These are phyloP conservation scores for Threskiornis aethiopicus DNA, from an alignment of 2,797 vertebrate genomes.

Conservation along the genomic window DNA sequence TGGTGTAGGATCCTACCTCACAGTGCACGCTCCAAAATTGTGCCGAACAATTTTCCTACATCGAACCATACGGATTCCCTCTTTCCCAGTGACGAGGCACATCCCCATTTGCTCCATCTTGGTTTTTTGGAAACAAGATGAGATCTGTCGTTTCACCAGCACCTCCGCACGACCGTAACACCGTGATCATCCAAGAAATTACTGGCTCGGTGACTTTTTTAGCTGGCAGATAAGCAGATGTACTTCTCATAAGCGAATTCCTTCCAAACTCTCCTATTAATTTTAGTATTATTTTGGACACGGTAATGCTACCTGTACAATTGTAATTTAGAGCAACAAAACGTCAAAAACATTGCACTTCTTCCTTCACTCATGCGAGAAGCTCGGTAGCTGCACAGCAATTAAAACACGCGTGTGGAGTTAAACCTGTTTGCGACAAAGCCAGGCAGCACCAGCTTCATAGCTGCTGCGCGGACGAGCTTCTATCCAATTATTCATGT, in stretches of 20 bases:
- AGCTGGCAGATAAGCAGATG: neutral
- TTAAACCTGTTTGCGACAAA: neutral
- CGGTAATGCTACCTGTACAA: accelerated
- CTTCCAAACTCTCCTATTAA: neutral
- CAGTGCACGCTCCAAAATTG: accelerated
- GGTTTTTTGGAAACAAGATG: neutral
- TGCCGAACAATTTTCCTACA: neutral
- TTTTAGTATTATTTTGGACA: neutral
- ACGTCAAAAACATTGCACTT: neutral
- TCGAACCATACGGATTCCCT: neutral
- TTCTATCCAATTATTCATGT: neutral
- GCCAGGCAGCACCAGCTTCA: neutral
- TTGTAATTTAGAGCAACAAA: neutral
- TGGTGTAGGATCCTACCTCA: neutral
- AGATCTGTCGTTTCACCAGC: neutral
- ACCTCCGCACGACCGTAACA: accelerated
- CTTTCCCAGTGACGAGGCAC: accelerated
- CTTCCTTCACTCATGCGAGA: neutral
- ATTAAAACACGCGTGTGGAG: accelerated
- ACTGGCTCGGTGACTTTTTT: neutral
- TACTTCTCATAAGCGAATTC: neutral
- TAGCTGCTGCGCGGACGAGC: neutral
- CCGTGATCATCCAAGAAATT: neutral
- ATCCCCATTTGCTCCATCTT: too few relatives aligned
- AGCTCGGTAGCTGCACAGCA: neutral